A percentile compares a stretch with the other conserved stretches of the same genome.
Evolutionary conservation across 2,797 vertebrate species (phyloP).

Genomic region (Anas georgica): DNA sequence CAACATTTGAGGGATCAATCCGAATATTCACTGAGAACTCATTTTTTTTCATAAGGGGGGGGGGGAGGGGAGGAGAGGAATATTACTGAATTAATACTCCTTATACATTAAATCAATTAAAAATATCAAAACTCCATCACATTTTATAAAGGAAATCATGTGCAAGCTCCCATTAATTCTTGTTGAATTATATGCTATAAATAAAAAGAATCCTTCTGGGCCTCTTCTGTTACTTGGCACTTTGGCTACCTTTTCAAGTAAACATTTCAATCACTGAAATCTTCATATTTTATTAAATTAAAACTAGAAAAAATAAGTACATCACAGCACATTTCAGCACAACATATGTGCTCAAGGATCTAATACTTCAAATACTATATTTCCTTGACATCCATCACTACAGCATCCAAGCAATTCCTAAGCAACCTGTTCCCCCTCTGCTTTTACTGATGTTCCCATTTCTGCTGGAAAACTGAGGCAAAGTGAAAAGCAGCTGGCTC

Average conservation of each 20-base stretch:
- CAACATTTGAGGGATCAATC: neutral
- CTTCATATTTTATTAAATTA: neutral
- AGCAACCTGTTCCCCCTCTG: rapidly evolving
- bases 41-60: neutral
- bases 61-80: rapidly evolving
- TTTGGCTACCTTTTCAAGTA: neutral
- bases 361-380: neutral
- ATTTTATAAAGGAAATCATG: neutral
- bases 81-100: neutral
- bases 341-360: neutral
- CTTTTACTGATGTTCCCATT: rapidly evolving
- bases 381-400: neutral
- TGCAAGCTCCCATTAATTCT: neutral
- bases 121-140: neutral
- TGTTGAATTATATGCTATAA: neutral
- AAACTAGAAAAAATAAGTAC: neutral
- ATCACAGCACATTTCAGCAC: neutral
- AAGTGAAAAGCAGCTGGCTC: rapidly evolving
- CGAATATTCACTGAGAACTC: neutral
- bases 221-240: neutral
- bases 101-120: neutral
- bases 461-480: neutral
- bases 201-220: neutral
- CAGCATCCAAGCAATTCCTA: neutral
- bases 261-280: neutral